Base-by-base conservation (phyloP, 2,888 invertebrate genomes). In the Andrena trimmerana region DNA sequence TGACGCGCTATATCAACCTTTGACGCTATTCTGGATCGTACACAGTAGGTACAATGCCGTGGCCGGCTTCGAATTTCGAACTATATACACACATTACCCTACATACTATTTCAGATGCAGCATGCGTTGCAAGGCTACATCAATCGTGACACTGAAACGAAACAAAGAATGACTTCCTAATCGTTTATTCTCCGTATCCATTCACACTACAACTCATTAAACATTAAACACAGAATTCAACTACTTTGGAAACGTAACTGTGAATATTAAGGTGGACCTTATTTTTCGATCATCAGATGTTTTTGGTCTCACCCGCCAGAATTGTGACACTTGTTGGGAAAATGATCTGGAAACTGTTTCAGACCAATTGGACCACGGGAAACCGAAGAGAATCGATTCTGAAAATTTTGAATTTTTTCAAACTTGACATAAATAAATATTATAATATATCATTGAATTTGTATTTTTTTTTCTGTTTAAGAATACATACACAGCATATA, bases 61-160 rank as follows among this genome's bases (percentile, higher is more conserved):
- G 69, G 48, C 57, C 54, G 33, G 27, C 60, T 67, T 70, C 66
- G 77, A 81, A 84, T 81, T 75, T 69, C 66, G 36, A 63, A 59
- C 66, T 84, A 75, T 78, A 62, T 54, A 52, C 63, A 70, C 70
- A 57, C 62, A 62, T 50, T 70, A 76, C 63, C 74, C 75, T 76
- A 71, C 66, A 74, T 81, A 77, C 78, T 74, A 76, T 78, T 74
- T 76, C 76, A 54, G 76, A 74, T 71, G 69, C 72, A 59, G 74
- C 76, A 63, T 62, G 66, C 71, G 60, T 65, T 20, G 20, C 50
- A 66, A 75, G 77, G 65, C 33, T 20, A 31, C 16, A 6, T 62
- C 24, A n/a, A 33, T 36, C 70, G 42, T 6, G 52, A 27, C 65
- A 33, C 50, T 29, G 65, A 66, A 66, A 20, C 31, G 1, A 29